phyloP scores from a whole-genome alignment of 2,113 vertebrate species.

The Elgaria multicarinata region DNA sequence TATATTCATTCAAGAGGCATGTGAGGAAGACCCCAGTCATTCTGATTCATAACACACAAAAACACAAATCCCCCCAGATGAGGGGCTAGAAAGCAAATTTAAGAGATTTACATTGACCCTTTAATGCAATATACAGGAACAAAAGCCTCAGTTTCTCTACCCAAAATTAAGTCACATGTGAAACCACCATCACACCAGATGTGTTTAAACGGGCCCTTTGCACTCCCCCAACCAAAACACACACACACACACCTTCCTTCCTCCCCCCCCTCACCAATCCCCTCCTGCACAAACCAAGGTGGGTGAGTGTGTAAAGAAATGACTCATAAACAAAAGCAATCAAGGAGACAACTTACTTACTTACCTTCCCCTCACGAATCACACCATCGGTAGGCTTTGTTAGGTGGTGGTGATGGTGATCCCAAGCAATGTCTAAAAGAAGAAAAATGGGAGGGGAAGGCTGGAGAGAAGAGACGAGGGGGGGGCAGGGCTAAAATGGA shows the following conservation, averaged over 20 bases:
- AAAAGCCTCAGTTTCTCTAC: neutral
- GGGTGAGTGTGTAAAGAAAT: neutral
- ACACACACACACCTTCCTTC: neutral
- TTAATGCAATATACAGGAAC: neutral
- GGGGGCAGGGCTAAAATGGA: neutral
- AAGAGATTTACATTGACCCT: neutral
- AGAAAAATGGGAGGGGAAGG: neutral
- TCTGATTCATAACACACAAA: neutral
- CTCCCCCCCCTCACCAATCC: neutral
- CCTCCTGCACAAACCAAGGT: neutral
- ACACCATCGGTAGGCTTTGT: conserved; percentile 73
- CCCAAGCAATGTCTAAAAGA: conserved; percentile 7
- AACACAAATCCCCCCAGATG: neutral
- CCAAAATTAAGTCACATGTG: neutral
- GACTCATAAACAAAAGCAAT: conserved; percentile 1
- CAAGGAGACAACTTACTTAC: conserved; percentile 31
- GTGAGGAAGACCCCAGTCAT: neutral
- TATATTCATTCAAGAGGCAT: neutral
- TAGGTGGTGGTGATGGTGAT: neutral
- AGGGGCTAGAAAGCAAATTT: neutral
- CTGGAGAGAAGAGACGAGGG: neutral
- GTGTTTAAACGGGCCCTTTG: neutral
- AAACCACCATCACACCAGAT: neutral
- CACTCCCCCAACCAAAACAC: neutral
- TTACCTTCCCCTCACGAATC: conserved; percentile 73